Evolutionary conservation across 2,113 vertebrate species (phyloP).

Genomic region (Mugil cephalus): DNA sequence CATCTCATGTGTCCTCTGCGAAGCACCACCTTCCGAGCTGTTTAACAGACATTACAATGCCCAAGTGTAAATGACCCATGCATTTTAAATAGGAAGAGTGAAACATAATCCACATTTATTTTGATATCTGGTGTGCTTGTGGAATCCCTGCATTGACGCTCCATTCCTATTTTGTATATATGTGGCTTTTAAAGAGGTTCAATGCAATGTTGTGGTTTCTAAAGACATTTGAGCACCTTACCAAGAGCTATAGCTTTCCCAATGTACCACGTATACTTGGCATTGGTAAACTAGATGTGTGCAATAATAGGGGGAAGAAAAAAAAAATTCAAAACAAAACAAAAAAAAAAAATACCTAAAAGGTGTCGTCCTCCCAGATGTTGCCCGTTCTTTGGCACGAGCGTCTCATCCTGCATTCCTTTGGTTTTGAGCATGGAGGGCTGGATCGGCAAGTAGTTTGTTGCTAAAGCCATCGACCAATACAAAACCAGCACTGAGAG

Average conservation of each 20-base stretch:
- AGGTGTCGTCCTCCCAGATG: constrained; percentile 53
- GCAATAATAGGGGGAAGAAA: constrained; percentile 75
- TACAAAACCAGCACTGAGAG: constrained; percentile 72
- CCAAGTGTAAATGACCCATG: constrained; percentile 51
- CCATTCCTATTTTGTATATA: constrained; percentile 59
- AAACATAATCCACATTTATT: constrained; percentile 62
- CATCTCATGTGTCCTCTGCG: constrained; percentile 38
- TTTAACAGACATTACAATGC: constrained; percentile 15
- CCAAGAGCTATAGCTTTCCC: constrained; percentile 72
- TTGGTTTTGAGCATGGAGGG: constrained; percentile 63
- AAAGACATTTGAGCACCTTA: constrained; percentile 74
- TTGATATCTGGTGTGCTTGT: constrained; percentile 65
- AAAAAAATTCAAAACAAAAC: too few species aligned
- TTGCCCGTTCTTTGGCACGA: constrained; percentile 55
- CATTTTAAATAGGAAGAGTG: constrained; percentile 48
- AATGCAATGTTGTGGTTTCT: constrained; percentile 68
- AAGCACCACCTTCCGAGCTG: constrained; percentile 5
- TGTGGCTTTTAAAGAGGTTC: constrained; percentile 72
- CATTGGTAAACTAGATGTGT: constrained; percentile 77
- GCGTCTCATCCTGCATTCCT: constrained; percentile 59
- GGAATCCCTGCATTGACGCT: constrained; percentile 52
- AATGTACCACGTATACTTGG: constrained; percentile 65
- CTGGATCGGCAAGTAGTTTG: constrained; percentile 61
- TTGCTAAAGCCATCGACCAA: constrained; percentile 72
- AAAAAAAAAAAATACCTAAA: constrained; percentile 9